Evolutionary conservation across 2,113 vertebrate species (phyloP).

Genomic region (Ptilorrhoa leucosticta): DNA sequence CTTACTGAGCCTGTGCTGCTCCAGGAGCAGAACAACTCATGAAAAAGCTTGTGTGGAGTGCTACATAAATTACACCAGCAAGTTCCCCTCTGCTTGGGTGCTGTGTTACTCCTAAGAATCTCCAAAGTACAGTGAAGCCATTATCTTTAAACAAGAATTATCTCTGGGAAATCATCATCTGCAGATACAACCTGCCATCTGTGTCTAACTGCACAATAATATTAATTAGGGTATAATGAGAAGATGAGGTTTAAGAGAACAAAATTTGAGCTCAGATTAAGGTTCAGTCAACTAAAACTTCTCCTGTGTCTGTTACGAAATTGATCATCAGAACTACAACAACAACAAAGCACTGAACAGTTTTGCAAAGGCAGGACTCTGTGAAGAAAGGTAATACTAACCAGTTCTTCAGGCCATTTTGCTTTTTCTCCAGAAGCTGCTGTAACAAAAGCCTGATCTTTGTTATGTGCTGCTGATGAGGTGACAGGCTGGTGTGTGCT

Average conservation of each 20-base stretch:
- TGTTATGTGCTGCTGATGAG: background rate
- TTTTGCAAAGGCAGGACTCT: background rate
- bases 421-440: conserved; percentile 50
- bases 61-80: background rate
- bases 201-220: background rate
- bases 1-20: background rate
- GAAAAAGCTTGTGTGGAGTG: background rate
- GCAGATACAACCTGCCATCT: background rate
- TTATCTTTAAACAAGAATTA: background rate
- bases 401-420: conserved; percentile 80
- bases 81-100: background rate
- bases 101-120: background rate
- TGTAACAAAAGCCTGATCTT: background rate
- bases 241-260: background rate
- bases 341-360: background rate
- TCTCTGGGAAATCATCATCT: background rate
- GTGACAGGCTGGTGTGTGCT: background rate
- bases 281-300: background rate
- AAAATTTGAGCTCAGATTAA: background rate
- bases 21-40: background rate
- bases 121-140: background rate
- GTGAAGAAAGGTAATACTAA: conserved; percentile 55
- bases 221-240: background rate
- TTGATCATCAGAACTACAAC: background rate
- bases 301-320: background rate